Conservation (phyloP, 2,888 invertebrate genomes). For the Epinotia ramella region DNA sequence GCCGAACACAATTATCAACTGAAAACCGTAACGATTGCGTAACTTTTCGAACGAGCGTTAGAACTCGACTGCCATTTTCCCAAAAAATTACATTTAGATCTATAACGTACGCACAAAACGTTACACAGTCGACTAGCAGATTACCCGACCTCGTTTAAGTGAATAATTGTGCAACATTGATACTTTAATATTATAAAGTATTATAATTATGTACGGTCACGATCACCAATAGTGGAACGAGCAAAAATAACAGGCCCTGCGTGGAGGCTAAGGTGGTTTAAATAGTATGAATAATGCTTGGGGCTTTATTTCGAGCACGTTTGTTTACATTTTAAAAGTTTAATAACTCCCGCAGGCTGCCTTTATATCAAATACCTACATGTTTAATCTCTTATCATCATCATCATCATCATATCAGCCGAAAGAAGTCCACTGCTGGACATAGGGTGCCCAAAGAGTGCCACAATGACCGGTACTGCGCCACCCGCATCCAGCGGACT, state of each 20-base stretch:
- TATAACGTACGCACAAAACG: too few species aligned
- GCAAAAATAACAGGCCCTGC: slow-evolving; percentile 32
- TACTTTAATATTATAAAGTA: slow-evolving; percentile 6
- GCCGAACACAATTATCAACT: not conserved
- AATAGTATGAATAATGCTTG: slow-evolving; percentile 37
- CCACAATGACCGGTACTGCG: too few species aligned
- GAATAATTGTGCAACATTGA: slow-evolving; percentile 17
- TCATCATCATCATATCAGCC: too few species aligned
- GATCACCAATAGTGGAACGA: slow-evolving; percentile 24
- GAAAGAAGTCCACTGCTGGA: too few species aligned
- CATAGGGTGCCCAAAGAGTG: too few species aligned
- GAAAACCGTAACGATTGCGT: too few species aligned
- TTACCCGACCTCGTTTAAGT: slow-evolving; percentile 12
- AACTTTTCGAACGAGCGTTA: too few species aligned
- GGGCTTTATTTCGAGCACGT: slow-evolving; percentile 26
- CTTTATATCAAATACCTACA: slow-evolving; percentile 5
- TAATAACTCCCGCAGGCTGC: slow-evolving; percentile 10
- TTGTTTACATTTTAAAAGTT: slow-evolving; percentile 25
- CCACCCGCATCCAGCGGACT: too few species aligned
- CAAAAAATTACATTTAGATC: too few species aligned
- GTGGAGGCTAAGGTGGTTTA: slow-evolving; percentile 25
- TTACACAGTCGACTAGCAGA: too few species aligned
- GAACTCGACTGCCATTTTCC: too few species aligned
- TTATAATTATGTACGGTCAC: slow-evolving; percentile 29
- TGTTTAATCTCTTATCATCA: not conserved